A percentile compares a stretch with the other conserved stretches of the same genome.
phyloP scores from a whole-genome alignment of 53 echinoderm and acorn worm species.

The Mesocentrotus franciscanus region DNA sequence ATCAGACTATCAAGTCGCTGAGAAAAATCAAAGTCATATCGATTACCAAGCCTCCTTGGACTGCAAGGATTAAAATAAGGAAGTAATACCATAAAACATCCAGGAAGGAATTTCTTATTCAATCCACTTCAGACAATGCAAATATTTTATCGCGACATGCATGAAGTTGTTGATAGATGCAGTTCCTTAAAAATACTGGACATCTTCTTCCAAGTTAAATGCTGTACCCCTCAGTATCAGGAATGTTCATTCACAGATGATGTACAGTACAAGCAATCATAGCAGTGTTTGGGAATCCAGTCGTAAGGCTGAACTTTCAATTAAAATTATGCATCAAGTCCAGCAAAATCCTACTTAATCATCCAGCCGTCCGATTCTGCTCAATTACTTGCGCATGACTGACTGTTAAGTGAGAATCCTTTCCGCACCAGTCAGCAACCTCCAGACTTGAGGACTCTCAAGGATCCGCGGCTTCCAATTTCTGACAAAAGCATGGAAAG shows the following conservation, averaged over 20 bases:
- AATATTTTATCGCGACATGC: neutral
- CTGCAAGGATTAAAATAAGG: neutral
- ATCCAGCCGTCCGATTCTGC: slow-evolving; percentile 32
- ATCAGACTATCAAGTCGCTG: neutral
- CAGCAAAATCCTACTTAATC: slow-evolving; percentile 25
- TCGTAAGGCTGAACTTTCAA: slow-evolving; percentile 16
- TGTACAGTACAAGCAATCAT: neutral
- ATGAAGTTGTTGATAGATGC: neutral
- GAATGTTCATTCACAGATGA: neutral
- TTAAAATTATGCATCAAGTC: slow-evolving; percentile 22
- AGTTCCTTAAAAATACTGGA: neutral
- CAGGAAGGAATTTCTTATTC: neutral
- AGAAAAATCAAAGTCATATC: neutral
- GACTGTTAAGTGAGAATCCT: slow-evolving; percentile 16
- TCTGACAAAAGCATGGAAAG: neutral
- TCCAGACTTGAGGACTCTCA: neutral
- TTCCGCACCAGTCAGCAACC: neutral
- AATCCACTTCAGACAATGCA: neutral
- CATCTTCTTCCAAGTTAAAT: neutral
- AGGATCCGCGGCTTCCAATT: neutral
- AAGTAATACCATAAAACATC: neutral
- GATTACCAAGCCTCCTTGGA: neutral
- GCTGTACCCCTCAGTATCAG: neutral
- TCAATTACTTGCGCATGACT: slow-evolving; percentile 52
- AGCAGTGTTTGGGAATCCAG: neutral